Evolutionary conservation across 2,888 invertebrate genomes (phyloP).

Genomic region (Glaucopsyche alexis): DNA sequence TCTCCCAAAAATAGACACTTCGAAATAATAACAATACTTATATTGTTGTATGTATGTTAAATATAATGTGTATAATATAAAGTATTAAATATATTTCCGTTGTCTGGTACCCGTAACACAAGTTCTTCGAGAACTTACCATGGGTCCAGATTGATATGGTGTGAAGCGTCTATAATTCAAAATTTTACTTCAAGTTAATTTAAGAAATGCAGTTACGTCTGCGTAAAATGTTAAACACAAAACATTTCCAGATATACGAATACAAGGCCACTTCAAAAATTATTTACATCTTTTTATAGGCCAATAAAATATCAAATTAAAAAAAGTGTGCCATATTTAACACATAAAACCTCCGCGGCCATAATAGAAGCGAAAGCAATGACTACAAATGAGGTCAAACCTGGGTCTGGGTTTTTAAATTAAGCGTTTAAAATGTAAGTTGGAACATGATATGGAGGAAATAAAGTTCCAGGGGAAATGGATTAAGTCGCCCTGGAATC

Average conservation of each 20-base stretch:
- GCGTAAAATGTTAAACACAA: not conserved
- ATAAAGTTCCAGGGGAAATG: slow-evolving; percentile 38
- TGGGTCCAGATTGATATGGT: too few species aligned
- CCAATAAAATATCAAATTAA: slow-evolving; percentile 14
- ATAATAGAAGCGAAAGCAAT: slow-evolving; percentile 34
- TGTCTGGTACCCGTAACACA: too few species aligned
- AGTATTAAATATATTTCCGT: too few species aligned
- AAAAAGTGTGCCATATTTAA: slow-evolving; percentile 24
- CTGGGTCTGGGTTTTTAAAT: slow-evolving; percentile 36
- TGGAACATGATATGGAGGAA: slow-evolving; percentile 38
- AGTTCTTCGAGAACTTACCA: too few species aligned
- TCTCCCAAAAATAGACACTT: not conserved
- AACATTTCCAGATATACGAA: not conserved
- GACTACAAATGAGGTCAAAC: slow-evolving; percentile 36
- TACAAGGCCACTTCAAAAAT: not conserved
- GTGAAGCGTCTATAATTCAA: too few species aligned
- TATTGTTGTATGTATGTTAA: too few species aligned
- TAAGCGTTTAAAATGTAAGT: slow-evolving; percentile 39
- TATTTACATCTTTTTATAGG: slow-evolving; percentile 3
- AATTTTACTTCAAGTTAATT: not conserved
- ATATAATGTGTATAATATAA: too few species aligned
- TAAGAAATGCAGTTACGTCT: not conserved
- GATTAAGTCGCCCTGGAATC: slow-evolving; percentile 39
- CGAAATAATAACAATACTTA: not conserved
- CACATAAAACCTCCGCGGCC: slow-evolving; percentile 22